Evolutionary conservation across 2,113 vertebrate genomes (phyloP).

Genomic region (Otolemur garnettii): DNA sequence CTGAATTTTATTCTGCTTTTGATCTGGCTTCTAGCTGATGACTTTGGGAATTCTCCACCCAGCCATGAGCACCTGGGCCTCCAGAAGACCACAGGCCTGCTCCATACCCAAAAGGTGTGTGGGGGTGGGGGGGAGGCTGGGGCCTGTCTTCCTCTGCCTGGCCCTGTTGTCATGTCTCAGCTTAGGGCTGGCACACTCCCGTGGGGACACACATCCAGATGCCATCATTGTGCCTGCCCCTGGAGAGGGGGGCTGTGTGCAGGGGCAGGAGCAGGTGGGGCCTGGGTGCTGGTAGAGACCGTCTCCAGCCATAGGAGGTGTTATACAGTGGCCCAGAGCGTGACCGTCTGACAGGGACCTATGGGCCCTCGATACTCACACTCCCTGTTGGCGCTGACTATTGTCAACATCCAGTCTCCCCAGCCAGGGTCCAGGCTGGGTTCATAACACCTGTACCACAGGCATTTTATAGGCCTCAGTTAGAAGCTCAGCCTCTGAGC

Average conservation of each 20-base stretch:
- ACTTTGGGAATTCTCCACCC: not conserved
- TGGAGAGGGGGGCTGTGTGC: not conserved
- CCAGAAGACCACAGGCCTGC: fast-evolving
- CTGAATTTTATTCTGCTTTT: constrained; percentile 41
- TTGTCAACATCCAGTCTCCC: fast-evolving
- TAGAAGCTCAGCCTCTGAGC: not conserved
- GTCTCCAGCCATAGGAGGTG: not conserved
- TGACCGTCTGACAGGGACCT: no score
- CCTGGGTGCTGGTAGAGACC: not conserved
- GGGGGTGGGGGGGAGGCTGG: no score
- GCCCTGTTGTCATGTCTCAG: not conserved
- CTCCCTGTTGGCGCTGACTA: not conserved
- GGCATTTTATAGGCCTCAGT: not conserved
- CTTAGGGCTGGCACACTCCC: not conserved
- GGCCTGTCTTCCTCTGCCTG: not conserved
- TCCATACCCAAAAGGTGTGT: not conserved
- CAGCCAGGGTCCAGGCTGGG: not conserved
- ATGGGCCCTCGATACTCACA: not conserved
- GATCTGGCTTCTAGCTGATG: constrained; percentile 29
- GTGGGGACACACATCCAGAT: fast-evolving
- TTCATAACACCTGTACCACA: not conserved
- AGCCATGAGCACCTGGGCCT: not conserved
- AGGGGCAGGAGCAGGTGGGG: fast-evolving
- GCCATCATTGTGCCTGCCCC: no score
- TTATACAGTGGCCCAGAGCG: not conserved